Evolutionary conservation across 2,888 invertebrate species (phyloP).

Genomic region (Troilus luridus): DNA sequence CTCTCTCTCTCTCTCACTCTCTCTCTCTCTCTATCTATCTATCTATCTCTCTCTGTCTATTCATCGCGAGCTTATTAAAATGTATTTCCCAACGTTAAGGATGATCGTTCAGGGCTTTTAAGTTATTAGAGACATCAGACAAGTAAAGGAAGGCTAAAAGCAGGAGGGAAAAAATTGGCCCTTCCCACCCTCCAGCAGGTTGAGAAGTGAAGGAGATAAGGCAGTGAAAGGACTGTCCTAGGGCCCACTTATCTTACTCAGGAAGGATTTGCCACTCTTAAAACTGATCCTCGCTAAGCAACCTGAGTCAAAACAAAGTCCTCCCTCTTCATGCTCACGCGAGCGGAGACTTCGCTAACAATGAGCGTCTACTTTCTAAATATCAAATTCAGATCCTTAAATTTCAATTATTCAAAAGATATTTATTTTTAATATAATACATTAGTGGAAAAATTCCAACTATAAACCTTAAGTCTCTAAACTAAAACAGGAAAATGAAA

Average conservation of each 20-base stretch:
- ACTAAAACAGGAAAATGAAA: too few relatives aligned
- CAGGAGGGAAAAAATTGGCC: neutral
- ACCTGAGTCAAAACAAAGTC: conserved; percentile 3
- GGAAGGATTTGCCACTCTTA: conserved; percentile 31
- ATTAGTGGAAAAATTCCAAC: too few relatives aligned
- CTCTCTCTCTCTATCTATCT: too few relatives aligned
- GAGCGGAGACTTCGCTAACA: neutral
- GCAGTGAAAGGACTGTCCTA: conserved; percentile 21
- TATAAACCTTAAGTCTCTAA: too few relatives aligned
- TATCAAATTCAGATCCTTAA: too few relatives aligned
- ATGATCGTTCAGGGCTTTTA: neutral
- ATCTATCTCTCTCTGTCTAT: too few relatives aligned
- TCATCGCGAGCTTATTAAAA: neutral
- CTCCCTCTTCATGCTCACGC: neutral
- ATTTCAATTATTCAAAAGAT: too few relatives aligned
- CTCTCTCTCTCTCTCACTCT: too few relatives aligned
- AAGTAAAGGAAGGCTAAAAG: neutral
- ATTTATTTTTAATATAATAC: too few relatives aligned
- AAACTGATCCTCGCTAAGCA: conserved; percentile 27
- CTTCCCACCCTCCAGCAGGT: neutral
- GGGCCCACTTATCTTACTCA: conserved; percentile 18
- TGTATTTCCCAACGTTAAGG: neutral
- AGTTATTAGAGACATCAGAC: neutral
- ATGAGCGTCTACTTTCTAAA: too few relatives aligned
- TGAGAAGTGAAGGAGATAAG: conserved; percentile 33